phyloP scores from a whole-genome alignment of 2,797 vertebrate species.

The Lutjanus campechanus region DNA sequence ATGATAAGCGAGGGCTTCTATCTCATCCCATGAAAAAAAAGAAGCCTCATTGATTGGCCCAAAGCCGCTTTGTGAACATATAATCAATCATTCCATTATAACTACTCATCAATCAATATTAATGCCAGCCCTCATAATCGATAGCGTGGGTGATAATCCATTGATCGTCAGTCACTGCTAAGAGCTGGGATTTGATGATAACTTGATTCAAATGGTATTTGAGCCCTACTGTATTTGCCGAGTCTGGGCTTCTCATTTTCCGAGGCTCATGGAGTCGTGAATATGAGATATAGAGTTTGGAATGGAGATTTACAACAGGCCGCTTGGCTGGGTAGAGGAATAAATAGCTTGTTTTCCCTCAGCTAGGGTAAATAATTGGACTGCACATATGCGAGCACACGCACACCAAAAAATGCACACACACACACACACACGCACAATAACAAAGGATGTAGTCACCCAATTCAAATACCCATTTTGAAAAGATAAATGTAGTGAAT shows the following conservation, averaged over 20 bases:
- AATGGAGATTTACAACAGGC: constrained; percentile 80
- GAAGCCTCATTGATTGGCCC: constrained; percentile 73
- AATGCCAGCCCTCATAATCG: constrained; percentile 69
- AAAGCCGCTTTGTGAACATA: constrained; percentile 69
- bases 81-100: constrained; percentile 81
- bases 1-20: constrained; percentile 68
- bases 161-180: constrained; percentile 66
- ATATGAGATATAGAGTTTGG: constrained; percentile 70
- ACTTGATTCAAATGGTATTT: constrained; percentile 74
- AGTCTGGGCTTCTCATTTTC: constrained; percentile 55
- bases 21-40: constrained; percentile 69
- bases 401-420: constrained; percentile 8
- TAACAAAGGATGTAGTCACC: constrained; percentile 65
- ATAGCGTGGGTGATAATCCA: constrained; percentile 77
- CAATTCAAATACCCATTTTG: constrained; percentile 83
- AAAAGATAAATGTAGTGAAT: constrained; percentile 85
- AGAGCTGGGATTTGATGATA: constrained; percentile 72
- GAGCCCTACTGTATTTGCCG: constrained; percentile 58
- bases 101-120: constrained; percentile 81
- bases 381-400: constrained; percentile 49
- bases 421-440: constrained; percentile 19
- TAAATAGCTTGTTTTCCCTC: constrained; percentile 74
- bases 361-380: constrained; percentile 80
- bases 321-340: constrained; percentile 57
- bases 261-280: constrained; percentile 59